Base-by-base conservation (phyloP, 2,797 vertebrate species). In the Selene dorsalis region DNA sequence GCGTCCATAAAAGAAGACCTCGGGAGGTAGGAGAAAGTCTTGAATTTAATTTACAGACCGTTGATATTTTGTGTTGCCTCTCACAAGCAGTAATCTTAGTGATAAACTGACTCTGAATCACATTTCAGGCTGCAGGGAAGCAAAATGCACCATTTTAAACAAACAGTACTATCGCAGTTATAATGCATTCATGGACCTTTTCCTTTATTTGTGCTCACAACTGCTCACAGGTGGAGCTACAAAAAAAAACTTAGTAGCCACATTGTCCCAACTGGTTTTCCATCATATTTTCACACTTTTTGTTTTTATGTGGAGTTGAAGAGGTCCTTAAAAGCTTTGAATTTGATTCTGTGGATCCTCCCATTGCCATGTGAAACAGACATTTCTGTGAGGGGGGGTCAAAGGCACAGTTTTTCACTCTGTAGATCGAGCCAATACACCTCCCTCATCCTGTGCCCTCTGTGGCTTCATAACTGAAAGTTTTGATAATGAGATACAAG, bases 401-500 rank as follows among this genome's bases (percentile, higher is more conserved):
- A 26, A 45, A 66, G 43, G 9, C 22, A 1, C 45, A 14, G 24
- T 38, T 53, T 45, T 50, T 24, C 17, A 32, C 30, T 38, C 13
- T 28, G 47, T 50, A 43, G 30, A 67, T 11, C 70, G 39, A 77
- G 62, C 62, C 22, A 9, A 50, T 48, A 28, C 62, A 65, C 64
- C 59, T 75, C 55, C 73, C 43, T 65, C 69, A 83, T 74, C 69
- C 63, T 80, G 77, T 77, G 38, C 16, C 56, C 56, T 77, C 18
- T 80, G 32, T 8, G 6, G 32, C 16, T 58, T 50, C 52, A 48
- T 18, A 84, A 52, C 20, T 35, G 39, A 52, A 52, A 59, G 65
- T 84, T 80, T 77, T 74, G 71, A 75, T 57, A 43, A 63, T 77
- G 74, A 77, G 62, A 73, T 71, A 24, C 66, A 64, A 32, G 58